These are phyloP conservation scores for Anagrus nilaparvatae DNA, from an alignment of 1,140 invertebrate species.

Conservation along the genomic window DNA sequence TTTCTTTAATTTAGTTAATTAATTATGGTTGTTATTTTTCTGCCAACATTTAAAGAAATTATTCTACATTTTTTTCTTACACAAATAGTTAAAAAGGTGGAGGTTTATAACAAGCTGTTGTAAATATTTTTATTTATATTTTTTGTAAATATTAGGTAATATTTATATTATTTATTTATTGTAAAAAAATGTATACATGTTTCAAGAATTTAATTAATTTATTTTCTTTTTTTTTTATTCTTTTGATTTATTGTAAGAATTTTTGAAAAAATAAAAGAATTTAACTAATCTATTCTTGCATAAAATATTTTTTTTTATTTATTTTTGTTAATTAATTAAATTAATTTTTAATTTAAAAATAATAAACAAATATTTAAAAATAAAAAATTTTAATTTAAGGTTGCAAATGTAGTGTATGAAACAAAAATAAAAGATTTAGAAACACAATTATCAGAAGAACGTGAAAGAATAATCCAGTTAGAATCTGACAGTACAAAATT, in stretches of 20 bases:
- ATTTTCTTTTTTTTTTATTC: slow-evolving; percentile 10
- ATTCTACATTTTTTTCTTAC: too few relatives aligned
- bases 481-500: slow-evolving; percentile 44
- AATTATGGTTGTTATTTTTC: too few relatives aligned
- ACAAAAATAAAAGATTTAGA: slow-evolving; percentile 47
- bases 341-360: background rate
- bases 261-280: too few relatives aligned
- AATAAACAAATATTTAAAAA: slow-evolving; percentile 20
- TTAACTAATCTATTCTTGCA: slow-evolving; percentile 3
- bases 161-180: slow-evolving; percentile 8
- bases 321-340: slow-evolving; percentile 11
- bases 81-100: too few relatives aligned
- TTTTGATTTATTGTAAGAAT: slow-evolving; percentile 1
- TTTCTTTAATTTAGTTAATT: too few relatives aligned
- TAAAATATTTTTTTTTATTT: slow-evolving; percentile 7
- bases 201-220: too few relatives aligned
- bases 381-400: slow-evolving; percentile 30
- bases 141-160: slow-evolving; percentile 8
- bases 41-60: too few relatives aligned
- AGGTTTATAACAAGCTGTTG: too few relatives aligned
- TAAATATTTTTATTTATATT: slow-evolving; percentile 11
- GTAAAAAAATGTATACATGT: too few relatives aligned
- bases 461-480: slow-evolving; percentile 38
- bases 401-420: slow-evolving; percentile 39
- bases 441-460: slow-evolving; percentile 38